Conservation (phyloP, 2,797 vertebrate species). For the Avahi laniger region DNA sequence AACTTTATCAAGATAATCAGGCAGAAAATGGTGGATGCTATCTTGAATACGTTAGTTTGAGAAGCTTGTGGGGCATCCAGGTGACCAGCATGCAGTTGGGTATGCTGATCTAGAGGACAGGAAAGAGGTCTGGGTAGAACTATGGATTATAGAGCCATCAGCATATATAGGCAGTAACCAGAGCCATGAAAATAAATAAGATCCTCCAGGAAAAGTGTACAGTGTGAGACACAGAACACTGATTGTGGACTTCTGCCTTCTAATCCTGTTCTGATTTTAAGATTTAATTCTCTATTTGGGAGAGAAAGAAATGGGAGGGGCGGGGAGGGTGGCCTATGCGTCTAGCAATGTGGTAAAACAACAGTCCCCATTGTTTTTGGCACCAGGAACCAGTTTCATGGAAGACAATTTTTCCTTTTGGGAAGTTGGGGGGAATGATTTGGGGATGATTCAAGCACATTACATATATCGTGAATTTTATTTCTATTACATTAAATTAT, state of each 20-base stretch:
- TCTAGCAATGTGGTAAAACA: neutral
- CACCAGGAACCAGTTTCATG: too few species aligned
- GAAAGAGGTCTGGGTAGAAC: neutral
- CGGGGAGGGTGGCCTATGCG: neutral
- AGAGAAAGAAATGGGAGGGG: neutral
- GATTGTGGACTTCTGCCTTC: neutral
- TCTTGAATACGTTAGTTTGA: neutral
- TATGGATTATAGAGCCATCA: neutral
- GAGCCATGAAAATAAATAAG: neutral
- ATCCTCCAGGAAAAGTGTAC: neutral
- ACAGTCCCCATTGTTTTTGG: too few species aligned
- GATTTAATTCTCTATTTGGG: neutral
- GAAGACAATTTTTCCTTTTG: too few species aligned
- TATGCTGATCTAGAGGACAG: neutral
- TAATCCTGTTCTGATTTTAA: neutral
- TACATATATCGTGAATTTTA: too few species aligned
- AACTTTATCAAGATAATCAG: neutral
- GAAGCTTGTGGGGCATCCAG: neutral
- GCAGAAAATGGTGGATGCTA: neutral
- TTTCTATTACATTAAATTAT: too few species aligned
- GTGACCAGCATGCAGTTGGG: neutral
- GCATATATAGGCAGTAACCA: neutral
- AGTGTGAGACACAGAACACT: neutral
- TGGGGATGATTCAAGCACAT: too few species aligned
- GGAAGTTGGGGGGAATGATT: too few species aligned